Evolutionary conservation across 1,140 invertebrate species (phyloP).

Genomic region (Papilio polyxenes): DNA sequence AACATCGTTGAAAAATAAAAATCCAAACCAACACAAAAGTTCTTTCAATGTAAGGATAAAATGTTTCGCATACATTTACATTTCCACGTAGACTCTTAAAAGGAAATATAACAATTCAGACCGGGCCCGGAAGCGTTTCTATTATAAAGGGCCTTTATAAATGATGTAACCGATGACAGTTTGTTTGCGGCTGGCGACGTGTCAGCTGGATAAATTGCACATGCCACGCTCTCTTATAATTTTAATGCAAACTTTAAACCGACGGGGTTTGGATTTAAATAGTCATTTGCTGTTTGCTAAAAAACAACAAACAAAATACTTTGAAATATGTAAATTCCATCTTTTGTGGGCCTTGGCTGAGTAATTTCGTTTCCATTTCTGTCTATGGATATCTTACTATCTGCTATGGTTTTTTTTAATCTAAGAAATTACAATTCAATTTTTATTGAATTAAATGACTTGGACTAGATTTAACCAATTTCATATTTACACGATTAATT

Average conservation of each 20-base stretch:
- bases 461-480: too few relatives aligned
- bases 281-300: background rate
- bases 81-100: slow-evolving; percentile 28
- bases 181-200: slow-evolving; percentile 32
- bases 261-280: background rate
- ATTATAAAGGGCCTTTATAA: slow-evolving; percentile 34
- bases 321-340: too few relatives aligned
- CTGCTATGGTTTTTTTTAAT: too few relatives aligned
- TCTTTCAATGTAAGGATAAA: background rate
- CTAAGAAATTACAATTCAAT: too few relatives aligned
- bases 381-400: too few relatives aligned
- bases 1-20: background rate
- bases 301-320: too few relatives aligned
- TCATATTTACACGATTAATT: too few relatives aligned
- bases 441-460: too few relatives aligned
- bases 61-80: slow-evolving; percentile 29
- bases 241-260: slow-evolving; percentile 11
- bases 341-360: too few relatives aligned
- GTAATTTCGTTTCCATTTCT: too few relatives aligned
- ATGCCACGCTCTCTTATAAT: slow-evolving; percentile 19
- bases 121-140: slow-evolving; percentile 27
- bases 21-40: background rate
- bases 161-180: slow-evolving; percentile 36
- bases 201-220: slow-evolving; percentile 32
- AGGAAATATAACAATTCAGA: slow-evolving; percentile 32